Percentiles rank a stretch among this genome's conserved stretches.
Evolutionary conservation across 53 echinoderm and acorn worm species (phyloP).

Genomic region (Paracentrotus lividus): DNA sequence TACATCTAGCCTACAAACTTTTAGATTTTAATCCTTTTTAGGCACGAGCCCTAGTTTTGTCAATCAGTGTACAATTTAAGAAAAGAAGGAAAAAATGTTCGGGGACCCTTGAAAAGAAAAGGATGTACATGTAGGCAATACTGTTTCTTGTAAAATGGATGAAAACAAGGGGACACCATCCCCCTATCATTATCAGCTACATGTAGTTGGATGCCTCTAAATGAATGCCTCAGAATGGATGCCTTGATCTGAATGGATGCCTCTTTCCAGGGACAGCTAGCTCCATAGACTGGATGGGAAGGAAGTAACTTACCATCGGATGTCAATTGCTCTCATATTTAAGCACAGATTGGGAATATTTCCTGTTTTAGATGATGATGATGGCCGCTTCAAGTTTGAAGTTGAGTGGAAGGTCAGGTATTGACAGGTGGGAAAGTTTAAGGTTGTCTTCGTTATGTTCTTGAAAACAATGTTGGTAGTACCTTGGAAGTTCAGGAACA

Average conservation of each 20-base stretch:
- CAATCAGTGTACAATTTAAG: neutral
- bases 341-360: neutral
- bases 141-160: too few relatives aligned
- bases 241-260: too few relatives aligned
- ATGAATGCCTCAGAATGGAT: neutral
- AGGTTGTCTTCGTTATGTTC: neutral
- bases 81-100: too few relatives aligned
- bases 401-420: constrained; percentile 1
- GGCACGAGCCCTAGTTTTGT: neutral
- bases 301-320: constrained; percentile 54
- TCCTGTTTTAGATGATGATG: constrained; percentile 27
- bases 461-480: neutral
- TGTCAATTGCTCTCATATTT: constrained; percentile 59
- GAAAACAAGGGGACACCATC: neutral
- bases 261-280: neutral
- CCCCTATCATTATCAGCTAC: neutral
- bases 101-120: too few relatives aligned
- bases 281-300: neutral
- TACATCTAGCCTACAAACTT: neutral
- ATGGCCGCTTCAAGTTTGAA: neutral
- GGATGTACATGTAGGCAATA: too few relatives aligned
- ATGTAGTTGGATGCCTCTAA: too few relatives aligned
- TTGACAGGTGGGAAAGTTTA: neutral
- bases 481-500: neutral
- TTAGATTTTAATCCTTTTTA: neutral